phyloP scores from a whole-genome alignment of 2,113 vertebrate genomes.

The Zosterops hypoxanthus region DNA sequence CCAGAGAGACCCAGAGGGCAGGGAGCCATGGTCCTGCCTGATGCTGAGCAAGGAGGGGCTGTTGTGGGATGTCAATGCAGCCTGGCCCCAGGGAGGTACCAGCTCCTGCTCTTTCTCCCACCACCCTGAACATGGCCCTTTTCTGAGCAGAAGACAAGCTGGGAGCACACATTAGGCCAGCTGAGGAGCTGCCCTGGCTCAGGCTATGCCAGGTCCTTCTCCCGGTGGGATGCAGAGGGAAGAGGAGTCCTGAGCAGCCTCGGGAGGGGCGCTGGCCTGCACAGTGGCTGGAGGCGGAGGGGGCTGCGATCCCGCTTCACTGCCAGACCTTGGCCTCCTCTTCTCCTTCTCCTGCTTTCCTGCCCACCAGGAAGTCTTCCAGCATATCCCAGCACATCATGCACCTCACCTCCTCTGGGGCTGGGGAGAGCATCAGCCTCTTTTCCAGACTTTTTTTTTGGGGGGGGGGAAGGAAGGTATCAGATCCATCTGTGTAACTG shows the following conservation, averaged over 20 bases:
- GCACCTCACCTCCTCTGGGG: neutral
- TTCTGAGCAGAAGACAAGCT: neutral
- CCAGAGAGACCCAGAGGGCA: neutral
- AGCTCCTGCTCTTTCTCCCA: neutral
- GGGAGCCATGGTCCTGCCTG: neutral
- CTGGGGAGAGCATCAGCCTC: neutral
- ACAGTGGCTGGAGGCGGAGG: neutral
- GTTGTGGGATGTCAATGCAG: neutral
- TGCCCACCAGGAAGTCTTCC: neutral
- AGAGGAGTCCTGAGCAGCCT: neutral
- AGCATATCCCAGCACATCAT: neutral
- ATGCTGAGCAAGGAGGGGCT: neutral
- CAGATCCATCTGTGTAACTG: neutral
- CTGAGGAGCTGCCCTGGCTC: neutral
- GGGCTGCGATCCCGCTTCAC: rapidly evolving
- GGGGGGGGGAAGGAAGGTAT: neutral
- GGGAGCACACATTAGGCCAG: neutral
- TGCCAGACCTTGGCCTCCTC: neutral
- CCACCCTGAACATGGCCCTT: neutral
- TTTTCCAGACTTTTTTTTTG: neutral
- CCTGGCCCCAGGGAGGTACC: neutral
- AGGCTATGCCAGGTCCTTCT: neutral
- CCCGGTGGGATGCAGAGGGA: neutral
- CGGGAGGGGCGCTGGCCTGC: rapidly evolving
- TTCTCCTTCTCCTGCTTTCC: neutral